phyloP scores from a whole-genome alignment of 2,113 vertebrate genomes.

The Epinephelus fuscoguttatus region DNA sequence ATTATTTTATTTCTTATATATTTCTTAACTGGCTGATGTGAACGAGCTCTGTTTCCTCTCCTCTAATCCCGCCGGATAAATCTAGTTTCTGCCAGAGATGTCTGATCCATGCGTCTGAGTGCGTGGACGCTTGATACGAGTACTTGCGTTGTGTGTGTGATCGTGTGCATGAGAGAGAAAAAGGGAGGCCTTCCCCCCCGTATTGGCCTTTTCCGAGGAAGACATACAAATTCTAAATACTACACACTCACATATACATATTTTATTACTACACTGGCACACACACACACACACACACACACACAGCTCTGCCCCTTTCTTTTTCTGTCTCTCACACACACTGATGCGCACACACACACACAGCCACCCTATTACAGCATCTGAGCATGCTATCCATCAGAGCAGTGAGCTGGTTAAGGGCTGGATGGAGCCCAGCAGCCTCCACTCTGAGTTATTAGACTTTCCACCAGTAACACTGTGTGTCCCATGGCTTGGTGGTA shows the following conservation, averaged over 20 bases:
- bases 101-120: constrained; percentile 41
- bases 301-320: not conserved
- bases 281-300: not conserved
- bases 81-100: constrained; percentile 40
- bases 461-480: constrained; percentile 43
- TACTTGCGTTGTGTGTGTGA: not conserved
- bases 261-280: not conserved
- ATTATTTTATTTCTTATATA: constrained; percentile 11
- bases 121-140: not conserved
- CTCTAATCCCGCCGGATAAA: constrained; percentile 55
- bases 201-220: constrained; percentile 37
- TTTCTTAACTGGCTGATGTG: constrained; percentile 13
- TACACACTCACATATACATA: not conserved
- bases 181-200: not conserved
- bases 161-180: not conserved
- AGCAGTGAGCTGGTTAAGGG: constrained; percentile 52
- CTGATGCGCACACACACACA: not conserved
- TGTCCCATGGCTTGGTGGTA: constrained; percentile 31
- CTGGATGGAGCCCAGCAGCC: constrained; percentile 67
- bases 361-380: constrained; percentile 57
- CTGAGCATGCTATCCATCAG: constrained; percentile 71
- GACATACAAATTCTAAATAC: constrained; percentile 36
- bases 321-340: not conserved
- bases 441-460: constrained; percentile 70
- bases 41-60: constrained; percentile 21